These are phyloP conservation scores for Erythrocercus mccallii DNA, from an alignment of 2,113 vertebrate species.

Conservation along the genomic window DNA sequence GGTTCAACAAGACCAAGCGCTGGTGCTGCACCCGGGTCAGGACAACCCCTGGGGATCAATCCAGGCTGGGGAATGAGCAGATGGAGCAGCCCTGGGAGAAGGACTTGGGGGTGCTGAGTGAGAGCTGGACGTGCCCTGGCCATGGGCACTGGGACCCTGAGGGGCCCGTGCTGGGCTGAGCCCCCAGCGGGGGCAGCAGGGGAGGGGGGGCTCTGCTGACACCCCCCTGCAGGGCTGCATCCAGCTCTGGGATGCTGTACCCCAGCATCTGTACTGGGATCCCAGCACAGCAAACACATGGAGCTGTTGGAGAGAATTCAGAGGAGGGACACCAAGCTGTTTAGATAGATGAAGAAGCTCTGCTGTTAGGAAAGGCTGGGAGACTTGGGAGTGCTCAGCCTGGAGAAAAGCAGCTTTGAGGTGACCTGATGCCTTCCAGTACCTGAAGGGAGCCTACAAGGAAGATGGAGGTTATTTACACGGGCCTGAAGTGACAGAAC, in stretches of 20 bases:
- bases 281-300: background rate
- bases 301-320: background rate
- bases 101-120: background rate
- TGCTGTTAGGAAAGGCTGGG: background rate
- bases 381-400: background rate
- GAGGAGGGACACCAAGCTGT: background rate
- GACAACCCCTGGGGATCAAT: fast-evolving
- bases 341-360: background rate
- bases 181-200: background rate
- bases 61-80: background rate
- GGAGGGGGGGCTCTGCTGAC: fast-evolving
- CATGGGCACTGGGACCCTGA: fast-evolving
- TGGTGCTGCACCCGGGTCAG: background rate
- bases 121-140: background rate
- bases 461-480: background rate
- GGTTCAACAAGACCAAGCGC: background rate
- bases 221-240: background rate
- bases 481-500: background rate
- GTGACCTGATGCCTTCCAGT: background rate
- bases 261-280: too few species aligned
- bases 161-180: background rate
- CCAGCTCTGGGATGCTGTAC: background rate
- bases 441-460: background rate
- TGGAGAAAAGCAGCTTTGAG: background rate
- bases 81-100: background rate